These are phyloP conservation scores for Coelopa pilipes DNA, from an alignment of 2,888 invertebrate species.

Conservation along the genomic window DNA sequence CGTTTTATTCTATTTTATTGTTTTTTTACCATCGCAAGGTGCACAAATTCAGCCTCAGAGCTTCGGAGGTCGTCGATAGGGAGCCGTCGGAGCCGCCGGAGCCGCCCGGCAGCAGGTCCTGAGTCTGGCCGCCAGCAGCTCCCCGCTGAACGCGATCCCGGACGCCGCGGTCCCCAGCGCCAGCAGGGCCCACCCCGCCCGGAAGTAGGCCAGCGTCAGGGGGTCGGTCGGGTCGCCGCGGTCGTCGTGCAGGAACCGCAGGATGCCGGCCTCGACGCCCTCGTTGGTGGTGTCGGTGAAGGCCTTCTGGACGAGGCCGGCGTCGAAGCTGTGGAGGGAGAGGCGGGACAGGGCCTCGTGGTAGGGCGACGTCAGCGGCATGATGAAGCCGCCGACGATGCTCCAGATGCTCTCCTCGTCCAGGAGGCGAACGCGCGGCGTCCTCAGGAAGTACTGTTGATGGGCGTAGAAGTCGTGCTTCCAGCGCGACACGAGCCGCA, in stretches of 20 bases:
- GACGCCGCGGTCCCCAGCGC: background rate
- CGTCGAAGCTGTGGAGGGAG: background rate
- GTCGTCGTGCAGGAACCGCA: background rate
- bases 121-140: too few relatives aligned
- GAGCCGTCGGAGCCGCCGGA: too few relatives aligned
- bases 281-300: background rate
- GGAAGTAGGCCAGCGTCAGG: background rate
- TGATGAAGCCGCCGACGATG: conserved; percentile 3
- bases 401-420: background rate
- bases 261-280: background rate
- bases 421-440: conserved; percentile 22
- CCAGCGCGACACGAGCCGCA: conserved; percentile 31
- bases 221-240: background rate
- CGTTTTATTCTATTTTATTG: too few relatives aligned
- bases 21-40: too few relatives aligned
- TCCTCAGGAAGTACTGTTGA: conserved; percentile 34
- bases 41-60: too few relatives aligned
- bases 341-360: background rate
- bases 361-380: conserved; percentile 7
- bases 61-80: too few relatives aligned
- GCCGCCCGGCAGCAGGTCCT: too few relatives aligned
- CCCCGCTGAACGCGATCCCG: background rate
- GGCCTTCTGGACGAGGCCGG: conserved; percentile 1
- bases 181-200: background rate
- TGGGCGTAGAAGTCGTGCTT: conserved; percentile 35